Evolutionary conservation across 2,888 invertebrate genomes (phyloP), one percentile per base, ranked within the genome.

Genomic region (Dexiosoma caninum): DNA sequence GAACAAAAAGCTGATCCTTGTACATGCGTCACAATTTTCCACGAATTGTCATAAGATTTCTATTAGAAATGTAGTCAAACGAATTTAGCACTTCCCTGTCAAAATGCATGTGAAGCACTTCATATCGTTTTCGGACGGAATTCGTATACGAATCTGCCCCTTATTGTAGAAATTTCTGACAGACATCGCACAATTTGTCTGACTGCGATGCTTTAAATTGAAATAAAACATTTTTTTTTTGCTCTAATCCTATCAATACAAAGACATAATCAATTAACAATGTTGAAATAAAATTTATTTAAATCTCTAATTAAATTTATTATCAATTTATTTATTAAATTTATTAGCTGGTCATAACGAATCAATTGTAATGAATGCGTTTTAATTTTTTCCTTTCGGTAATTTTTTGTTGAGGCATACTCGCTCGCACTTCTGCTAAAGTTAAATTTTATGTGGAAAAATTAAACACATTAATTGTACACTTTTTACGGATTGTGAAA

Each of bases 331-430:
- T 27, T 27, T 27, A 5, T 27, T 5, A 27, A 27, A 27, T 27
- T 5, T 27, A 27, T 27, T n/a, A n/a, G n/a, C n/a, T 57, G n/a
- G 1, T 2, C 46, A 57, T 16, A 21, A 23, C n/a, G 35, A 62
- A 42, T 57, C 9, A 40, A 57, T 23, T 9, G 23, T 6, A 23
- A 57, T 37, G 30, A 44, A 55, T 74, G 27, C 42, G 6, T 10
- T 37, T 55, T 55, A 64, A 74, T 46, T 42, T 64, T 27, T 16
- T n/a, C n/a, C n/a, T n/a, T n/a, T n/a, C n/a, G n/a, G n/a, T n/a
- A n/a, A n/a, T n/a, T n/a, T 66, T 23, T 23, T 46, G 21, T 30
- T 30, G n/a, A 1, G 9, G 32, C 6, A 14, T 32, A 44, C 14
- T 7, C 35, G 8, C 30, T 1, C 27, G 55, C 14, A 32, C 27